Conservation (phyloP, 2,113 vertebrate genomes). For the Scolopax mira region DNA sequence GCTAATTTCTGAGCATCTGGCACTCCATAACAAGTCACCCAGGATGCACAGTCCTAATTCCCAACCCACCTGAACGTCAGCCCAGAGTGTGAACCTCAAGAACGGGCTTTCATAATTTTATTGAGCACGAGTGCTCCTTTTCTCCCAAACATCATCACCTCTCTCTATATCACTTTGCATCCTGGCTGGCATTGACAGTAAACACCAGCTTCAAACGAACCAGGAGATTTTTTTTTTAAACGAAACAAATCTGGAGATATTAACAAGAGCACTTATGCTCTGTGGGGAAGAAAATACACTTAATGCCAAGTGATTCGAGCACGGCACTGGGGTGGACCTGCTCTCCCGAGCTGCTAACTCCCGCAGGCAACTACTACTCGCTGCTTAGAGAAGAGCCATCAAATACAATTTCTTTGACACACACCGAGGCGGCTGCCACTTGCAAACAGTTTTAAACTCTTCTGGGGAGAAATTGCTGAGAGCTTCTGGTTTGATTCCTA, state of each 20-base stretch:
- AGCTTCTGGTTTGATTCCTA: not conserved
- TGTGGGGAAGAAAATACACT: not conserved
- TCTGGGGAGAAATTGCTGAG: not conserved
- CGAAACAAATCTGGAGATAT: not conserved
- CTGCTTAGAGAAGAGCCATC: not conserved
- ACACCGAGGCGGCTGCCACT: not conserved
- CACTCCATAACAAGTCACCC: not conserved
- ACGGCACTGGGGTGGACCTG: accelerated
- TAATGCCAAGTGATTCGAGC: not conserved
- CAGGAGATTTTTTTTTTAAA: not conserved
- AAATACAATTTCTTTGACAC: not conserved
- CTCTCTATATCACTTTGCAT: not conserved
- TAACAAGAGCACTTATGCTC: not conserved
- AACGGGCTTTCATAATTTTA: accelerated
- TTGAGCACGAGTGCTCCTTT: not conserved
- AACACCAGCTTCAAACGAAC: not conserved
- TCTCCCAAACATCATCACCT: not conserved
- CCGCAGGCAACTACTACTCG: not conserved
- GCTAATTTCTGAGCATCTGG: not conserved
- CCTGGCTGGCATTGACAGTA: not conserved
- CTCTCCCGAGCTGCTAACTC: not conserved
- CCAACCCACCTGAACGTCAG: not conserved
- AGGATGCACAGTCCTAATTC: not conserved
- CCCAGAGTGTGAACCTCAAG: not conserved
- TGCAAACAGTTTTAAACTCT: not conserved